Evolutionary conservation across 2,113 vertebrate genomes (phyloP).

Genomic region (Carassius auratus): DNA sequence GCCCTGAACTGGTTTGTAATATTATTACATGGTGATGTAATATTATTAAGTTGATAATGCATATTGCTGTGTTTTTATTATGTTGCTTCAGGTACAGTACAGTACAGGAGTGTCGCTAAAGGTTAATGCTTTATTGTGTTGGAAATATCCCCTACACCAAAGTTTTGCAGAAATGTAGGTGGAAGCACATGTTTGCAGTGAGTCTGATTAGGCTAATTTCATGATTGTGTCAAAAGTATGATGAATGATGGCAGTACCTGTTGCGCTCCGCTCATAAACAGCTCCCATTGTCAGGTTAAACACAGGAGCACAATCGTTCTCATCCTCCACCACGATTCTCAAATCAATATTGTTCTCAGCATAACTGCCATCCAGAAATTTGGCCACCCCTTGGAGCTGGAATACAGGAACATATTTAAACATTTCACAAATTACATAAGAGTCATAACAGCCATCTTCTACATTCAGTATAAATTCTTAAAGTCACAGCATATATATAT

Average conservation of each 20-base stretch:
- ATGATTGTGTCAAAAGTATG: neutral
- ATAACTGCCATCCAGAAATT: accelerated
- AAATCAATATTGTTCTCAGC: constrained; percentile 70
- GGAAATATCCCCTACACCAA: too few species aligned
- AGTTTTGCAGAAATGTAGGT: neutral
- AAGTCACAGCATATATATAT: neutral
- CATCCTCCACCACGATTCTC: constrained; percentile 65
- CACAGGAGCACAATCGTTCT: constrained; percentile 68
- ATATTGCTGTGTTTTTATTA: too few species aligned
- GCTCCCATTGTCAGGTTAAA: constrained; percentile 59
- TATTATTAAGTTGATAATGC: too few species aligned
- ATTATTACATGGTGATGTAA: neutral
- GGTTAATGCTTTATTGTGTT: too few species aligned
- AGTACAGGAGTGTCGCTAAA: too few species aligned
- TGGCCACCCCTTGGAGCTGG: constrained; percentile 71
- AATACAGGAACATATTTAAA: constrained; percentile 27
- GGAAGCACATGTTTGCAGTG: neutral
- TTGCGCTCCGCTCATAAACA: constrained; percentile 64
- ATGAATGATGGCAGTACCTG: constrained; percentile 58
- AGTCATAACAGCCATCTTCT: neutral
- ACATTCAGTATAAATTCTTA: neutral
- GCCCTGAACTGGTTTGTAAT: neutral
- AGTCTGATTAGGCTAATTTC: neutral
- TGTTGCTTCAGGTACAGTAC: too few species aligned
- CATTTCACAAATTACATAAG: neutral